Conservation (phyloP, 2,888 invertebrate genomes). For the Archips xylosteana region DNA sequence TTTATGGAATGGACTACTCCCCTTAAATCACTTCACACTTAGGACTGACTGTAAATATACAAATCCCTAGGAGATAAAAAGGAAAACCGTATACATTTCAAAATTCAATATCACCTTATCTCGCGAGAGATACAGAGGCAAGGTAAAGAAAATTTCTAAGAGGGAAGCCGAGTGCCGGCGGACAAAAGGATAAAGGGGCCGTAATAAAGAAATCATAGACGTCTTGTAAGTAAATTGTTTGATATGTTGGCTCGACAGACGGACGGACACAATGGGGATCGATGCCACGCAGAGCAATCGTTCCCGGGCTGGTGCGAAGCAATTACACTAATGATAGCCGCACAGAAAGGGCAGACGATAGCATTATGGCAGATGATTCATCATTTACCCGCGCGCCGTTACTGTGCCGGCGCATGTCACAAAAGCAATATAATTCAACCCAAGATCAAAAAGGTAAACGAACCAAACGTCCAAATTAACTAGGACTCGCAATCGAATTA, state of each 20-base stretch:
- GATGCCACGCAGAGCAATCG: constrained; percentile 54
- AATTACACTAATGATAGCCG: constrained; percentile 70
- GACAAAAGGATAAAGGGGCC: constrained; percentile 69
- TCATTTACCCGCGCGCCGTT: constrained; percentile 49
- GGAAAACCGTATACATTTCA: constrained; percentile 71
- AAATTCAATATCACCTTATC: constrained; percentile 79
- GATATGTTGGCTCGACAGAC: constrained; percentile 62
- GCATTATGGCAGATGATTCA: constrained; percentile 55
- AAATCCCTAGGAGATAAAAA: constrained; percentile 68
- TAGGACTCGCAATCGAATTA: constrained; percentile 73
- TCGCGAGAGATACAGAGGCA: constrained; percentile 61
- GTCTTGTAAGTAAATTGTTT: constrained; percentile 75
- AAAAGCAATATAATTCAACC: constrained; percentile 53
- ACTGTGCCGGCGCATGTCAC: constrained; percentile 45
- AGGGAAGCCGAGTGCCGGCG: constrained; percentile 59
- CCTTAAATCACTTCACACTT: constrained; percentile 63
- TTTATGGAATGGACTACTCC: constrained; percentile 66
- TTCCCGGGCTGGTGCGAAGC: constrained; percentile 58
- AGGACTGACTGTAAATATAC: constrained; percentile 61
- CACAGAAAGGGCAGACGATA: constrained; percentile 58
- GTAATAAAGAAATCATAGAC: constrained; percentile 79
- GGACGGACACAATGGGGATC: constrained; percentile 52
- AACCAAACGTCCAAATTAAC: constrained; percentile 59
- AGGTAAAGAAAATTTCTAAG: constrained; percentile 63
- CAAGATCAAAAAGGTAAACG: constrained; percentile 56